Base-by-base conservation (phyloP, 2,113 vertebrate species). In the Aspiorhynchus laticeps region DNA sequence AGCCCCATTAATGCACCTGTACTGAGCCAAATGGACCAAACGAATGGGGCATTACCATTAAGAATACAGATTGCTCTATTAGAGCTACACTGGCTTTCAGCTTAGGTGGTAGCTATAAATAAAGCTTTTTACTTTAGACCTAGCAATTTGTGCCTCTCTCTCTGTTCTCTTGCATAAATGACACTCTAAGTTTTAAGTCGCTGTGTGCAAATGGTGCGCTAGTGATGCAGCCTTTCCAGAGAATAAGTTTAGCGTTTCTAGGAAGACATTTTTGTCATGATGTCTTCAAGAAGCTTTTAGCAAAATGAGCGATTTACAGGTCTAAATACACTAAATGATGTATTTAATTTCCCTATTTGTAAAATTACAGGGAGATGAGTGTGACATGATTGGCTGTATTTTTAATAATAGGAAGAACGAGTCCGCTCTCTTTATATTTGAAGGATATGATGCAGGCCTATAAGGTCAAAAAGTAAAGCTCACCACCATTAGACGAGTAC, bases 11-110 rank as follows among this genome's bases (percentile, higher is more conserved):
- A 91, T 92, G 94, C 93, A 94, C 94, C 94, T 94, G 94, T 92
- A 92, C 92, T 87, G 90, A 93, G 92, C 92, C 92, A 94, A 94
- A 94, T 93, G 93, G 94, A 94, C 93, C 94, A 94, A 94, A 94
- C 88, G 92, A 94, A 93, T 90, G 69, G 93, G 76, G 92, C 91
- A 93, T 94, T 93, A 92, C 92, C 94, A 95, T 94, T 93, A 94
- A 93, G 92, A 93, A 94, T 94, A 94, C 93, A 94, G 94, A 96
- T 94, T 88, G 93, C 92, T 89, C 94, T 93, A 94, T 96, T 94
- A 94, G 92, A 88, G 92, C 87, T 87, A 92, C 90, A 75, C 93
- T 91, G 90, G 92, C 93, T 93, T 91, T 90, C 86, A 87, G 92
- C 90, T 90, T 86, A 89, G 85, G 91, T 90, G 91, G 83, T 43